These are phyloP conservation scores for Agelas oroides DNA, from an alignment of 37 sponge, comb jelly and placozoan genomes.

Conservation along the genomic window DNA sequence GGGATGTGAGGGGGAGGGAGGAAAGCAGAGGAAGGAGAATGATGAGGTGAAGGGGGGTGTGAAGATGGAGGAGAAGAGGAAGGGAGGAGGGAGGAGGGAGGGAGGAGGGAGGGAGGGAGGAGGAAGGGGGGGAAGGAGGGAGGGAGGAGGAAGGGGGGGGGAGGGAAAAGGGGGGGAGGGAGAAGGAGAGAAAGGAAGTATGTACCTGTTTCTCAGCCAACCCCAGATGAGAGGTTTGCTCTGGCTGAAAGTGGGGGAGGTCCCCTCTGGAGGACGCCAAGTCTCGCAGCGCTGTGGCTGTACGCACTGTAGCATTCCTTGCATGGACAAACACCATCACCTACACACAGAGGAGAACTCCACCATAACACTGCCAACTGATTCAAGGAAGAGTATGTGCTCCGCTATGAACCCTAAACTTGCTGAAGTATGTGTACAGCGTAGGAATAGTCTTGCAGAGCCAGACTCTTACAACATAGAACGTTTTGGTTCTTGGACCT, in stretches of 20 bases:
- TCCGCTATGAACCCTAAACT: too few relatives aligned
- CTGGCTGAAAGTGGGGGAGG: slow-evolving; percentile 62
- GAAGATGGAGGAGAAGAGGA: neutral
- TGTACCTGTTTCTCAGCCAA: slow-evolving; percentile 81
- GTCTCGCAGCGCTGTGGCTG: slow-evolving; percentile 87
- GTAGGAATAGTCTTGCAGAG: too few relatives aligned
- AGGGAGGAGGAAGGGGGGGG: too few relatives aligned
- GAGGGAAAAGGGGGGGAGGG: too few relatives aligned
- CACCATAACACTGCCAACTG: neutral
- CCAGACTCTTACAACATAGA: too few relatives aligned
- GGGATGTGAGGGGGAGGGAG: neutral
- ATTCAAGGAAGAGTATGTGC: too few relatives aligned
- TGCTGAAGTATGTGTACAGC: too few relatives aligned
- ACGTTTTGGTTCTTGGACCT: too few relatives aligned
- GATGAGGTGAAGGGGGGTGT: neutral
- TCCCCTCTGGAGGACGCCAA: slow-evolving; percentile 67
- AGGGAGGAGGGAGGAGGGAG: neutral
- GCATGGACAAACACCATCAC: slow-evolving; percentile 99
- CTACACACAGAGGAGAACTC: slow-evolving; percentile 33
- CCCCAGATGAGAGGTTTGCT: slow-evolving; percentile 71
- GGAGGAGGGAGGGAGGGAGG: neutral
- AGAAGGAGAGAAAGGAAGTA: too few relatives aligned
- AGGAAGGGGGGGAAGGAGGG: too few relatives aligned
- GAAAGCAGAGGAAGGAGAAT: neutral
- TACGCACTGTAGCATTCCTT: slow-evolving; percentile 94